Evolutionary conservation across 1,140 invertebrate genomes (phyloP).

Genomic region (Lepidurus apus): DNA sequence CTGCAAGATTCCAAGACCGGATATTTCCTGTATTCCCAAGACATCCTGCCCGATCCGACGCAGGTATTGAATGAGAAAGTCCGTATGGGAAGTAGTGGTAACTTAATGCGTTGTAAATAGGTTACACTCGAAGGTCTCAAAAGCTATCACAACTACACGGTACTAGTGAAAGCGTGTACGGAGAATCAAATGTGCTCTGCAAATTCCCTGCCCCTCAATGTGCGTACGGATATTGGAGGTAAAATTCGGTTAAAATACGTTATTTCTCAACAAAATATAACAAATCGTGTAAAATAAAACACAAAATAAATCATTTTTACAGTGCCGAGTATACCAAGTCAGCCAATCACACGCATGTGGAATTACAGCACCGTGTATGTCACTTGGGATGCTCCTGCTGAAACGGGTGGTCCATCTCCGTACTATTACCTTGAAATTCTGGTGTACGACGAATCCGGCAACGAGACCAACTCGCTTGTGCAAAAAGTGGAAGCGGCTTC

Average conservation of each 20-base stretch:
- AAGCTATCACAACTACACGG: conserved; percentile 57
- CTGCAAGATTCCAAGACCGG: conserved; percentile 1
- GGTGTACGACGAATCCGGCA: background rate
- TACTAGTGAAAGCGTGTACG: conserved; percentile 64
- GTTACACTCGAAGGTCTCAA: conserved; percentile 41
- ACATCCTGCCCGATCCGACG: background rate
- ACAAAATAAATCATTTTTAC: background rate
- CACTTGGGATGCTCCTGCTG: background rate
- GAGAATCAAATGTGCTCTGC: conserved; percentile 57
- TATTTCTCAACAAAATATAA: background rate
- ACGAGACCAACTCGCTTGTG: background rate
- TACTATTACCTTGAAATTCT: background rate
- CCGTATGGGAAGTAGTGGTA: background rate
- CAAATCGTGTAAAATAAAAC: too few species aligned
- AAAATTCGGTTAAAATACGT: conserved; percentile 37
- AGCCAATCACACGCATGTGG: background rate
- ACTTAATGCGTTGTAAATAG: conserved; percentile 31
- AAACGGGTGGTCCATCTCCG: background rate
- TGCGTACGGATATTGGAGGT: conserved; percentile 56
- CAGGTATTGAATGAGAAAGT: background rate
- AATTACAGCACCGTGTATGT: background rate
- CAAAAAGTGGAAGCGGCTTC: background rate
- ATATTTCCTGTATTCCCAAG: background rate
- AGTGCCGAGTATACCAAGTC: background rate
- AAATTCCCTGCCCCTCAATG: conserved; percentile 45